Base-by-base conservation (phyloP, 1,140 invertebrate genomes). In the Polypedilum pembai region DNA sequence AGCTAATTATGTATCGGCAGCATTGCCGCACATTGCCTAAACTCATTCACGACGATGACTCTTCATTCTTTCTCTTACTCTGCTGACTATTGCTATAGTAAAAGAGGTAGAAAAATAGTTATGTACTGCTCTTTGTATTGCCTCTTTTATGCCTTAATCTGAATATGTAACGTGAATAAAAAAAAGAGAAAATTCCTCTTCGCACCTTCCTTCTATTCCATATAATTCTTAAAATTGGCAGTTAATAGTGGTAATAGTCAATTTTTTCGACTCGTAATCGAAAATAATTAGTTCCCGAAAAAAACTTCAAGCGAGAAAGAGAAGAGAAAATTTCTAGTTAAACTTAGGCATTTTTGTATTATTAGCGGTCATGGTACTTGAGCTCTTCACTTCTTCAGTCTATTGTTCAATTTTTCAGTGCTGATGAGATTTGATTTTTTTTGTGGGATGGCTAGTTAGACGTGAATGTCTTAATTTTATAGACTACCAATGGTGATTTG, bases 211-310 rank as follows among this genome's bases (percentile, higher is more conserved):
- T 56, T 56, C n/a, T 56, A 56, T 56, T 56, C 45, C 45, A 56
- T 56, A 56, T 56, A 56, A 56, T 56, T 56, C 45, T 56, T 56
- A 7, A 69, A 69, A 69, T 69, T 69, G 65, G 65, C 65, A 69
- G 65, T 69, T 69, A 69, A 69, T 69, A 69, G 65, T 18, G 65
- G 17, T 69, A 69, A 69, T 69, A 69, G 65, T 18, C 65, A 69
- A 69, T 69, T 69, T 17, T 69, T 56, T 56, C 45, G 65, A 69
- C 20, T 18, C 20, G 65, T 69, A 69, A 69, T 69, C 65, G 65
- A 69, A 69, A 69, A 69, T 69, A 69, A 69, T 69, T 69, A 69
- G 65, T 69, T 69, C 17, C 20, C n/a, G n/a, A 56, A 45, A 56
- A 56, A n/a, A 56, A n/a, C 3, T 56, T 56, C 12, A 56, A 56